phyloP scores from a whole-genome alignment of 1,140 invertebrate genomes.

The Thrips palmi region DNA sequence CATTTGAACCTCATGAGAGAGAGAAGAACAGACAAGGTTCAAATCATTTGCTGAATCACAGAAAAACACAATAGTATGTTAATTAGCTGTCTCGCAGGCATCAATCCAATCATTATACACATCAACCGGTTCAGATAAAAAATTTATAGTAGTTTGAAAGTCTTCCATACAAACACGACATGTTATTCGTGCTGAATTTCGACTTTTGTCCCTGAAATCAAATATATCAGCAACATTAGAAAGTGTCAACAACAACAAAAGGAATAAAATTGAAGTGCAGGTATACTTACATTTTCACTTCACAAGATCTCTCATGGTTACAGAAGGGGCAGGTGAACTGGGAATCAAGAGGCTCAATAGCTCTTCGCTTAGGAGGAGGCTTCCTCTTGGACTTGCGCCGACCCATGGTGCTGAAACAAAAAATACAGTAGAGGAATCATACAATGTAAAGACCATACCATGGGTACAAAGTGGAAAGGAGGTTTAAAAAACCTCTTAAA shows the following conservation, averaged over 20 bases:
- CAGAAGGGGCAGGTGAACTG: constrained; percentile 99
- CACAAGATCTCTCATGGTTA: constrained; percentile 98
- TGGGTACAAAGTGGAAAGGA: too few relatives aligned
- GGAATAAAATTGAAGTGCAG: constrained; percentile 6
- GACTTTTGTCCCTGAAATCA: constrained; percentile 71
- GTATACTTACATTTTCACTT: constrained; percentile 90
- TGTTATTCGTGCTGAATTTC: constrained; percentile 81
- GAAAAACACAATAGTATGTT: too few relatives aligned
- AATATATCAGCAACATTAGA: constrained; percentile 13
- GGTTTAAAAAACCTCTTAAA: too few relatives aligned
- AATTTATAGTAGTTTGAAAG: constrained; percentile 92
- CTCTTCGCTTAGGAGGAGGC: constrained; percentile 85
- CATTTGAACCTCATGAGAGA: too few relatives aligned
- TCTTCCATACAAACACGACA: constrained; percentile 92
- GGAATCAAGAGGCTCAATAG: constrained; percentile 82
- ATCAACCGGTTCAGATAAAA: constrained; percentile 92
- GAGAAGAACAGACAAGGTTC: too few relatives aligned
- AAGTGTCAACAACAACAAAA: constrained; percentile 3
- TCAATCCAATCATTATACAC: constrained; percentile 99
- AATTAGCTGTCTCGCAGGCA: constrained; percentile 88
- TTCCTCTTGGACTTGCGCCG: constrained; percentile 93
- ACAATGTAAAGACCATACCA: too few relatives aligned
- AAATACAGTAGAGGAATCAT: too few relatives aligned
- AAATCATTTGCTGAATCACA: too few relatives aligned
- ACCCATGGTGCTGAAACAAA: too few relatives aligned